Percentiles rank a stretch among this genome's conserved stretches.
These are phyloP conservation scores for Paragorgia papillata DNA, from an alignment of 92 coral and sea anemone genomes.

Conservation along the genomic window DNA sequence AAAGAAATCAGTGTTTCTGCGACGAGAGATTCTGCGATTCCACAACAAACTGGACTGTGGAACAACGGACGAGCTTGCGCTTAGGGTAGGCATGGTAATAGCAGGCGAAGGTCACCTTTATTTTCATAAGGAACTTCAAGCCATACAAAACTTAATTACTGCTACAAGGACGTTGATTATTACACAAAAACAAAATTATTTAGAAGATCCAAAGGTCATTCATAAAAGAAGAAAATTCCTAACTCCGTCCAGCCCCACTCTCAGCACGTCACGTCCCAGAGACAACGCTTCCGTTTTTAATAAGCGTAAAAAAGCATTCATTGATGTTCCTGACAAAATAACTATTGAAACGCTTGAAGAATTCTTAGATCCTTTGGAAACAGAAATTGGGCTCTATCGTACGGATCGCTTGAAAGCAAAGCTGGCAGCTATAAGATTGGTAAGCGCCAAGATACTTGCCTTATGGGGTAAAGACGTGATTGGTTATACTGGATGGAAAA, in stretches of 20 bases:
- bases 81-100: slow-evolving; percentile 66
- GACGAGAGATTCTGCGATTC: too few relatives aligned
- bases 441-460: background rate
- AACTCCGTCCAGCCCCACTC: slow-evolving; percentile 25
- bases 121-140: slow-evolving; percentile 56
- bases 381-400: slow-evolving; percentile 33
- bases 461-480: slow-evolving; percentile 9
- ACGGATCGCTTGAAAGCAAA: background rate
- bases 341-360: slow-evolving; percentile 38
- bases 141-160: slow-evolving; percentile 37
- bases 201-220: slow-evolving; percentile 42
- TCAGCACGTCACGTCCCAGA: slow-evolving; percentile 39
- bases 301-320: slow-evolving; percentile 16
- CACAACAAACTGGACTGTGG: slow-evolving; percentile 67
- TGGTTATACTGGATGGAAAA: slow-evolving; percentile 10
- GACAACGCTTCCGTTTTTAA: slow-evolving; percentile 43
- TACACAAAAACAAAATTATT: slow-evolving; percentile 28
- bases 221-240: slow-evolving; percentile 46
- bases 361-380: slow-evolving; percentile 27
- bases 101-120: slow-evolving; percentile 51
- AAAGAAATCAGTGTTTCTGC: slow-evolving; percentile 57
- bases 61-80: slow-evolving; percentile 62
- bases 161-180: slow-evolving; percentile 38
- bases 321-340: slow-evolving; percentile 28
- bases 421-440: background rate